phyloP scores from a whole-genome alignment of 2,888 invertebrate genomes.

The Odontocolon sp. region DNA sequence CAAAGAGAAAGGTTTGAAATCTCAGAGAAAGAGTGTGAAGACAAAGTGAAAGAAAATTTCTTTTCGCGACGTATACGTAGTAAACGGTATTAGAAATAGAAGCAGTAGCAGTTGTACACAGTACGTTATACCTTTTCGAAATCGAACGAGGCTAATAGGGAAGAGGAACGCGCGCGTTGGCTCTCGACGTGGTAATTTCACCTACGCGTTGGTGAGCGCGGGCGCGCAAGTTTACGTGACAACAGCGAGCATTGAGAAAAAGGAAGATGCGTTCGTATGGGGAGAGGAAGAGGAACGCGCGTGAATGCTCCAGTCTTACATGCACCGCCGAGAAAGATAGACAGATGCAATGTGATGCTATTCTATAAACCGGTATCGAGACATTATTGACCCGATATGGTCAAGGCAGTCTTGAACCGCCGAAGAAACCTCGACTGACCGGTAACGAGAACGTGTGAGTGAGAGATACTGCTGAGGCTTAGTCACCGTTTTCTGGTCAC shows the following conservation, averaged over 20 bases:
- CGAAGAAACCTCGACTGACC: constrained; percentile 65
- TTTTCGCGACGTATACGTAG: constrained; percentile 50
- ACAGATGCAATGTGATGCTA: constrained; percentile 32
- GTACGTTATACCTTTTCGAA: constrained; percentile 59
- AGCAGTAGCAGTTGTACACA: constrained; percentile 39
- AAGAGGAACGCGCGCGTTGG: constrained; percentile 72
- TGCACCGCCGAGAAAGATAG: not conserved
- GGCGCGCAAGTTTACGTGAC: constrained; percentile 60
- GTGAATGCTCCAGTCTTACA: constrained; percentile 37
- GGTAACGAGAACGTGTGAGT: constrained; percentile 59
- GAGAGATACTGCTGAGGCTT: constrained; percentile 47
- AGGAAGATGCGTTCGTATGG: constrained; percentile 29
- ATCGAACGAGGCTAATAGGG: constrained; percentile 78
- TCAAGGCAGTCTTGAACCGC: constrained; percentile 71
- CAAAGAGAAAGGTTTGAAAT: constrained; percentile 54
- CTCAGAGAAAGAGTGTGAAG: constrained; percentile 44
- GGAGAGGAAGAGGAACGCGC: constrained; percentile 38
- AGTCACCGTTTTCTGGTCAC: constrained; percentile 45
- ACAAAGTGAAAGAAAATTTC: constrained; percentile 55
- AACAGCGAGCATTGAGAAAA: constrained; percentile 31
- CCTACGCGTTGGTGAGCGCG: constrained; percentile 71
- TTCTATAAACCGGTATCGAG: constrained; percentile 68
- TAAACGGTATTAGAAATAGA: constrained; percentile 46
- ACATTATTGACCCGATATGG: constrained; percentile 78
- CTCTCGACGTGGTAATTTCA: constrained; percentile 77